Percentiles rank a stretch among this genome's conserved stretches.
Conservation (phyloP, 2,113 vertebrate species). For the Sander vitreus region DNA sequence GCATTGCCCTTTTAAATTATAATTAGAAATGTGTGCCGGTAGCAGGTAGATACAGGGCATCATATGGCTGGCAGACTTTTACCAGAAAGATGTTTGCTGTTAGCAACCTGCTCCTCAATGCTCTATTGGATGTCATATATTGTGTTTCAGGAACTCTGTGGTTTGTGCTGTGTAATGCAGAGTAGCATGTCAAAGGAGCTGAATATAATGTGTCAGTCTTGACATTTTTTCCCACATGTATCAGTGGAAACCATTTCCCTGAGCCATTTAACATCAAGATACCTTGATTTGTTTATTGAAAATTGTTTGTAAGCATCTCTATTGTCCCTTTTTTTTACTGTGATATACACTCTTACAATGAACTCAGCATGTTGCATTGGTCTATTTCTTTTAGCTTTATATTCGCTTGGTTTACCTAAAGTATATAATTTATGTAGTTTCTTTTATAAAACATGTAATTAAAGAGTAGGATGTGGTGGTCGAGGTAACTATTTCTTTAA, state of each 20-base stretch:
- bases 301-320: neutral
- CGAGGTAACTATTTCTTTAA: neutral
- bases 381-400: neutral
- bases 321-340: neutral
- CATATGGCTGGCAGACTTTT: neutral
- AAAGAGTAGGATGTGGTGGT: neutral
- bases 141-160: neutral
- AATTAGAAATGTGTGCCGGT: constrained; percentile 17
- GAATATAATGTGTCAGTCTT: neutral
- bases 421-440: neutral
- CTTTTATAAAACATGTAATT: neutral
- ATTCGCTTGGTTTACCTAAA: neutral
- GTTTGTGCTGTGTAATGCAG: constrained; percentile 22
- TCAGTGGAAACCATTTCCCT: neutral
- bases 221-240: neutral
- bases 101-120: neutral
- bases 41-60: constrained; percentile 4
- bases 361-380: neutral
- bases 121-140: neutral
- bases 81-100: neutral
- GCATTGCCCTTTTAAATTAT: neutral
- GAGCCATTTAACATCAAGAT: neutral
- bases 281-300: neutral
- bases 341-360: neutral
- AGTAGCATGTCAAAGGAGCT: neutral